Percentiles rank a stretch among this genome's conserved stretches.
Evolutionary conservation across 2,113 vertebrate genomes (phyloP).

Genomic region (Pongo abelii): DNA sequence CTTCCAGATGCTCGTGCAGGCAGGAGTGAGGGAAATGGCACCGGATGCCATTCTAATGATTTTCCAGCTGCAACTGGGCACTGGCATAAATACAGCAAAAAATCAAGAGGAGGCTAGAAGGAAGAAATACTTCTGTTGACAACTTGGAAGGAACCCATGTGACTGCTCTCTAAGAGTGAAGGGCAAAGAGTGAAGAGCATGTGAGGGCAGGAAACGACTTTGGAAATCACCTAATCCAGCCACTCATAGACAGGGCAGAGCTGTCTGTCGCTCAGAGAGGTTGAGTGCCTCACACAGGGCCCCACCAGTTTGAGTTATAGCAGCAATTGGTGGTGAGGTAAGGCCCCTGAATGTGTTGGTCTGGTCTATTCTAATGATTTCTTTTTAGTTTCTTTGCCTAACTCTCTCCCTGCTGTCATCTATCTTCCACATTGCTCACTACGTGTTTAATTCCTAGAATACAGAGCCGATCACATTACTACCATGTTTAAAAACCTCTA

Average conservation of each 20-base stretch:
- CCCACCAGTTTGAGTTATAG: not conserved
- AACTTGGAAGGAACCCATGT: no score
- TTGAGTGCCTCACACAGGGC: not conserved
- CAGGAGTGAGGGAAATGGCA: not conserved
- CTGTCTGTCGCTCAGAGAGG: not conserved
- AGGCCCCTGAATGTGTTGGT: not conserved
- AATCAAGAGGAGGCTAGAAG: not conserved
- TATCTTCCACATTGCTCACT: not conserved
- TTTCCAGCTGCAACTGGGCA: not conserved
- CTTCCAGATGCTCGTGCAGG: not conserved
- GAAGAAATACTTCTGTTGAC: not conserved
- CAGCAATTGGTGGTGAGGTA: not conserved
- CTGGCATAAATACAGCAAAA: not conserved
- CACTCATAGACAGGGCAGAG: accelerated
- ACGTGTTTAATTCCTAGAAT: not conserved
- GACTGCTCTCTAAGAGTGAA: not conserved
- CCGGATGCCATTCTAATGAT: not conserved
- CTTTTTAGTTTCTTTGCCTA: not conserved
- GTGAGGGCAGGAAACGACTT: not conserved
- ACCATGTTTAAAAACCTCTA: not conserved
- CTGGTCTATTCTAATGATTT: not conserved
- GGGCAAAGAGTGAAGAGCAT: not conserved
- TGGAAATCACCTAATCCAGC: not conserved
- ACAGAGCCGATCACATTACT: not conserved
- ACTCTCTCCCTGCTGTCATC: not conserved